Percentiles rank a stretch among this genome's conserved stretches.
Conservation (phyloP, 2,888 invertebrate species). For the Oasisia sp. region DNA sequence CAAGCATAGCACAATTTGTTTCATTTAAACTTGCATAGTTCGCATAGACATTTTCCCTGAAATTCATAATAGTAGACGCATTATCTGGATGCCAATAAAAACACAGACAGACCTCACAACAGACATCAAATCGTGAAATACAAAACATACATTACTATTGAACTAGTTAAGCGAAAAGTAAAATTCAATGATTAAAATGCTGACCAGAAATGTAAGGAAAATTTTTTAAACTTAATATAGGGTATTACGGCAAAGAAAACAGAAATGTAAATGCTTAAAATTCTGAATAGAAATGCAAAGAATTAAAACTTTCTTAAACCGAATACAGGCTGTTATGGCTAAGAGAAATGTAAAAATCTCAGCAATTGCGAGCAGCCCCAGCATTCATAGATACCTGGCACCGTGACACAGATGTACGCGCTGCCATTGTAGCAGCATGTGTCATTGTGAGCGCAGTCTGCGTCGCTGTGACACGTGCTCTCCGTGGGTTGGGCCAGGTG, state of each 20-base stretch:
- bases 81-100: neutral
- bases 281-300: neutral
- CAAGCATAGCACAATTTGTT: neutral
- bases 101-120: neutral
- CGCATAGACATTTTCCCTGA: neutral
- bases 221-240: too few species aligned
- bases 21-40: neutral
- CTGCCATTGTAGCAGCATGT: constrained; percentile 25
- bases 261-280: neutral
- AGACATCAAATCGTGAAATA: neutral
- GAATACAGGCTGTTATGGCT: neutral
- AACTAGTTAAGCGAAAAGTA: neutral
- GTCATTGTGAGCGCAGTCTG: constrained; percentile 27
- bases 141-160: too few species aligned
- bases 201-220: too few species aligned
- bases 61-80: neutral
- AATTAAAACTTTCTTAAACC: neutral
- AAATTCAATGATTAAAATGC: neutral
- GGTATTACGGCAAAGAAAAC: too few species aligned
- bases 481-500: neutral
- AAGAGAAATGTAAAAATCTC: neutral
- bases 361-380: neutral
- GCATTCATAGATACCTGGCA: constrained; percentile 18
- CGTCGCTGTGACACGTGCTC: constrained; percentile 22
- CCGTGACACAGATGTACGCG: constrained; percentile 26